These are phyloP conservation scores for Melitaea athalia DNA, from an alignment of 2,888 invertebrate species.

Conservation along the genomic window DNA sequence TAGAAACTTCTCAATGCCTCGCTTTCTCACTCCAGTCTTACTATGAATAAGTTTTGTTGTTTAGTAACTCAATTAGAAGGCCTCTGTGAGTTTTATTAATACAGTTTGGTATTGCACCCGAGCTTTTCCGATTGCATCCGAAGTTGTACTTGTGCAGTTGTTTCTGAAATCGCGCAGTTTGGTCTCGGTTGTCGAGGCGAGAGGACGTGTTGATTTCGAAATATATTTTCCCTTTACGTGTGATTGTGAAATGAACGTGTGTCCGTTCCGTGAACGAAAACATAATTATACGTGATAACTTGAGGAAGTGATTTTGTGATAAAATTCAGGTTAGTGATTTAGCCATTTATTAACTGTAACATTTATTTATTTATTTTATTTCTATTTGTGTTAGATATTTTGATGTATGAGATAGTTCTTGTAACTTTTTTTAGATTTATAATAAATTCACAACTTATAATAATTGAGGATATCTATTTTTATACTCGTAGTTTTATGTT, in stretches of 20 bases:
- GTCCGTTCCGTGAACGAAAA: conserved; percentile 27
- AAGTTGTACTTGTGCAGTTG: conserved; percentile 24
- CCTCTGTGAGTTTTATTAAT: conserved; percentile 8
- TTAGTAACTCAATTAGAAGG: conserved; percentile 19
- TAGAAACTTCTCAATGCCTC: conserved; percentile 4
- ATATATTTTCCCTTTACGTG: conserved; percentile 16
- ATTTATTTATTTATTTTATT: neutral
- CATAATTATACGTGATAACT: conserved; percentile 26
- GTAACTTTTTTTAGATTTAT: no score
- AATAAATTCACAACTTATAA: no score
- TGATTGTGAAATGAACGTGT: conserved; percentile 39
- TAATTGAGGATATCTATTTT: no score
- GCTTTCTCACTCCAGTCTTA: neutral
- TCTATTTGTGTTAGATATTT: neutral
- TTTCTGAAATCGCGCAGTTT: conserved; percentile 32
- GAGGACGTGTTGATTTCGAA: conserved; percentile 20
- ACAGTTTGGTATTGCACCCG: conserved; percentile 18
- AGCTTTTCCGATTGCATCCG: conserved; percentile 31
- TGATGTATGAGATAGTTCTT: no score
- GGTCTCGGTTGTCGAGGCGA: conserved; percentile 29
- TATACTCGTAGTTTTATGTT: no score
- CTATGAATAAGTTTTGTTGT: conserved; percentile 21
- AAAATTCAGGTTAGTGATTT: conserved; percentile 29
- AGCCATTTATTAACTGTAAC: neutral
- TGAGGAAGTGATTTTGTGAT: conserved; percentile 14